Percentiles rank a stretch among this genome's conserved stretches.
These are phyloP conservation scores for Polydrusus pterygomalis DNA, from an alignment of 2,888 invertebrate genomes.

Conservation along the genomic window DNA sequence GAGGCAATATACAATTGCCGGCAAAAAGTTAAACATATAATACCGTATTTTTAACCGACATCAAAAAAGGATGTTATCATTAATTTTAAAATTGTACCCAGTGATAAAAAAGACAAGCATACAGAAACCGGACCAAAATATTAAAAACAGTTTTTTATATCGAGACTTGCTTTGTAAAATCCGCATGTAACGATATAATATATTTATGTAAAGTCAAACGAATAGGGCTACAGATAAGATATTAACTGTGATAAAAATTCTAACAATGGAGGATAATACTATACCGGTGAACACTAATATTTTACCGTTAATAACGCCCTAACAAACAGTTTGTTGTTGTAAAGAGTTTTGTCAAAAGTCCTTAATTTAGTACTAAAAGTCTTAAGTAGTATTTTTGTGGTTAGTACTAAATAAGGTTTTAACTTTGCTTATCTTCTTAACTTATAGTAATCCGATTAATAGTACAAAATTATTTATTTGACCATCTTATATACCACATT, in stretches of 20 bases:
- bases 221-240: constrained; percentile 31
- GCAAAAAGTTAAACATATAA: no score
- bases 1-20: no score
- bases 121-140: constrained; percentile 19
- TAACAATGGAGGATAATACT: constrained; percentile 37
- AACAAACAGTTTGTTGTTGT: background rate
- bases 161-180: constrained; percentile 23
- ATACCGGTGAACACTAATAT: constrained; percentile 18
- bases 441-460: constrained; percentile 3
- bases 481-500: constrained; percentile 13
- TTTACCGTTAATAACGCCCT: background rate
- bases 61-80: no score
- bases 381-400: constrained; percentile 2
- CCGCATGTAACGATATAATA: background rate
- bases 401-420: constrained; percentile 28
- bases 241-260: constrained; percentile 44
- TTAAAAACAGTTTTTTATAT: constrained; percentile 27
- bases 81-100: constrained; percentile 8
- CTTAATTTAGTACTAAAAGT: constrained; percentile 29
- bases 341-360: background rate
- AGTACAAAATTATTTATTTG: constrained; percentile 42
- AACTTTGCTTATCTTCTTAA: constrained; percentile 9
- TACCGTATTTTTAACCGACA: background rate
- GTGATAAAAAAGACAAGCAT: constrained; percentile 20
- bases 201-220: constrained; percentile 1